phyloP scores from a whole-genome alignment of 2,888 invertebrate species.

The Spilosoma lubricipeda region DNA sequence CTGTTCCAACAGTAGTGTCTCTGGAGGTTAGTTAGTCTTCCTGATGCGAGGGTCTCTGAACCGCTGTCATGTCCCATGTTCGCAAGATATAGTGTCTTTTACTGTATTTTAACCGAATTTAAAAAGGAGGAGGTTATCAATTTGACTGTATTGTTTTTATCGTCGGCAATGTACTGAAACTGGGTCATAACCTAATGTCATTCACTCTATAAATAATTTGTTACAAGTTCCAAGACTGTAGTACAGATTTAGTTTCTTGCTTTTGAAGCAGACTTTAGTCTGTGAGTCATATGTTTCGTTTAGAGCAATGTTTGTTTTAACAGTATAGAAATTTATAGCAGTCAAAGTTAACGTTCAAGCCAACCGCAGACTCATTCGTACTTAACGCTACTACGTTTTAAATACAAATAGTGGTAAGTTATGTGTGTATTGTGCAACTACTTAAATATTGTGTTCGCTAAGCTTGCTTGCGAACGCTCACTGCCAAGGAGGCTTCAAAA shows the following conservation, averaged over 20 bases:
- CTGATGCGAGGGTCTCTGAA: slow-evolving; percentile 8
- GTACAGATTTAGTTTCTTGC: not conserved
- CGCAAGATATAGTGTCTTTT: not conserved
- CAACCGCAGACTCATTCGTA: not conserved
- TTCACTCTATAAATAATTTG: too few relatives aligned
- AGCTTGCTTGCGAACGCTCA: not conserved
- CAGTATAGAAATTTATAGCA: not conserved
- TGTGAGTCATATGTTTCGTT: not conserved
- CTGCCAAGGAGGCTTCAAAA: slow-evolving; percentile 5
- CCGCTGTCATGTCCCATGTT: slow-evolving; percentile 7
- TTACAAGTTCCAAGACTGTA: not conserved
- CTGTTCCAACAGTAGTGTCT: slow-evolving; percentile 13
- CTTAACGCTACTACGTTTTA: not conserved
- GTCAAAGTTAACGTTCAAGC: not conserved
- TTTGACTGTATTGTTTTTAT: not conserved
- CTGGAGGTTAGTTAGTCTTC: slow-evolving; percentile 17
- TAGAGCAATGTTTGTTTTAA: not conserved
- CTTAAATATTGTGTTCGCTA: not conserved
- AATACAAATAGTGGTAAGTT: not conserved
- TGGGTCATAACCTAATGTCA: too few relatives aligned
- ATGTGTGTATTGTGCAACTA: not conserved
- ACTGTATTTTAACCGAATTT: not conserved
- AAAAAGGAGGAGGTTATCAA: too few relatives aligned
- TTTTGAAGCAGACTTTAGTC: not conserved
- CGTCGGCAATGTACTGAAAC: too few relatives aligned